Evolutionary conservation across 2,113 vertebrate species (phyloP), one percentile per base, ranked within the genome.

Genomic region (Melanostigma gelatinosum): DNA sequence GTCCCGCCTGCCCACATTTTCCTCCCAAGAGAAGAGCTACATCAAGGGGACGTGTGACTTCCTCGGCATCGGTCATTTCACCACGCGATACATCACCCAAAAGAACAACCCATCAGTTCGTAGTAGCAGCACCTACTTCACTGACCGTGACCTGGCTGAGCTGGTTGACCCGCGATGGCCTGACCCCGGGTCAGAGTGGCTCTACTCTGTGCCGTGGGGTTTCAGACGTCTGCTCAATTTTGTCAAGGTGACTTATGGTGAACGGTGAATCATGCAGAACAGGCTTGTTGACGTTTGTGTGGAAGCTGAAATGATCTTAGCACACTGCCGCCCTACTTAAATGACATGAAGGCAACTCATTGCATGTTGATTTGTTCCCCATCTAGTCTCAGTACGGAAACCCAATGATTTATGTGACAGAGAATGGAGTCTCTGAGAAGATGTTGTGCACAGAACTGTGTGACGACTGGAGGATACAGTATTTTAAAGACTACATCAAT

Each of bases 21-120:
- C 96, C 8, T 92, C 94, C 50, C 96, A 97, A 84, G 97, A 99
- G 87, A 98, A 97, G 92, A 94, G 90, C 86, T 97, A 97, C 50
- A 95, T 99, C 27, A 98, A 97, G 90, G 97, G 97, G 75, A 98
- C 97, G 9, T 94, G 95, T 2, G 97, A 98, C 88, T 99, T 98
- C 90, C 88, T 99, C 58, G 97, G 97, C n/a, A 80, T 99, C 3
- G 96, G 97, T 0, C 97, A 99, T 58, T 98, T 97, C 44, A 98
- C 96, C 2, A 97, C 97, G 7, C 95, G 95, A 46, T 98, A 97
- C 64, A 93, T 98, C 82, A 96, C 94, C 8, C 95, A 95, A 63
- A 97, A 95, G 94, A 97, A 72, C 76, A 87, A 93, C 84, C 93
- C 95, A 13, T 75, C 93, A 1, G 90, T 84, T 10, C 95, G 92